Conservation (phyloP, 64 coral and sea anemone genomes). For the Montipora capricornis region DNA sequence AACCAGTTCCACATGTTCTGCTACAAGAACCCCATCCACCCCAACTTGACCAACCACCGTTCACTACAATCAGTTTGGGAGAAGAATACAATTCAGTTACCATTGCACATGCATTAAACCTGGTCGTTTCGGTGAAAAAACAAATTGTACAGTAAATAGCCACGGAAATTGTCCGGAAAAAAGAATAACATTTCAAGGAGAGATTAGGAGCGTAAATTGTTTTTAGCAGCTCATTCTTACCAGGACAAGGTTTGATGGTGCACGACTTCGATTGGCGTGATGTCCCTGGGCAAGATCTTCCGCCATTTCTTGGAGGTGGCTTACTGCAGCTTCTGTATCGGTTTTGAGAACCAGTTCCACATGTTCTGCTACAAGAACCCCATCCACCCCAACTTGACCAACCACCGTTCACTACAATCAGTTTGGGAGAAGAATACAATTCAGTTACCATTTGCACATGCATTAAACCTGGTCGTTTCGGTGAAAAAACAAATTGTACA, state of each 20-base stretch:
- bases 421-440: no score
- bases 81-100: no score
- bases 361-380: neutral
- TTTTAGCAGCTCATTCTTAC: neutral
- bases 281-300: neutral
- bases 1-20: conserved; percentile 1
- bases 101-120: no score
- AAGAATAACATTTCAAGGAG: no score
- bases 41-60: conserved; percentile 13
- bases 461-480: no score
- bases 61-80: neutral
- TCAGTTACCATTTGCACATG: no score
- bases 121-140: no score
- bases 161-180: no score
- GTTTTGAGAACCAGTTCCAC: neutral
- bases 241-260: neutral
- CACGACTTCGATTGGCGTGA: neutral
- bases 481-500: no score
- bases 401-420: neutral
- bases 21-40: neutral
- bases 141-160: no score
- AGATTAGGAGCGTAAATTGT: no score
- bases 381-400: conserved; percentile 8
- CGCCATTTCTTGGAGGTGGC: neutral
- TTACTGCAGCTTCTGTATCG: neutral